A percentile compares a stretch with the other conserved stretches of the same genome.
phyloP scores from a whole-genome alignment of 2,797 vertebrate species.

The Myripristis murdjan region DNA sequence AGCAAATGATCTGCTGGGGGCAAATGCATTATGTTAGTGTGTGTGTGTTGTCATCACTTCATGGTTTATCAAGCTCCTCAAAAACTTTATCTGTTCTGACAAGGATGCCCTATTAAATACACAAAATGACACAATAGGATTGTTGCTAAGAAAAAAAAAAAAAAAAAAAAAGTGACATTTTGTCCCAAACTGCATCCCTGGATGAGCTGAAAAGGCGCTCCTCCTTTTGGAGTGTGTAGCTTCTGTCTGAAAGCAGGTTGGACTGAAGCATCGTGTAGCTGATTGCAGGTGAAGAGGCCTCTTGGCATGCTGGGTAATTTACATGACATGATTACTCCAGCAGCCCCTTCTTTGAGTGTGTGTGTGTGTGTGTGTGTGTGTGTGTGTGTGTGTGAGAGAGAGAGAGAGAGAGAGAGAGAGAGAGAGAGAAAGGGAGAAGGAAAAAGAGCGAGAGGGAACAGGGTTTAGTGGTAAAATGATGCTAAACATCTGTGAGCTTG shows the following conservation, averaged over 20 bases:
- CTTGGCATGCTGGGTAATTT: conserved; percentile 80
- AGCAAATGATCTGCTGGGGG: no score
- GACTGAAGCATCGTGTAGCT: conserved; percentile 65
- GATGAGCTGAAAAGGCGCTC: conserved; percentile 35
- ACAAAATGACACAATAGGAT: no score
- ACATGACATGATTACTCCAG: conserved; percentile 79
- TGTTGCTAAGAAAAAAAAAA: no score
- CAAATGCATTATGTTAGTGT: no score
- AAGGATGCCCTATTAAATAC: no score
- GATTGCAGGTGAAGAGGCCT: conserved; percentile 83
- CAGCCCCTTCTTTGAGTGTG: conserved; percentile 43
- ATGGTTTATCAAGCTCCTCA: no score
- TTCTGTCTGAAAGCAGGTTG: conserved; percentile 63
- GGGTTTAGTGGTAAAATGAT: conserved; percentile 65
- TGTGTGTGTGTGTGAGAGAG: background rate
- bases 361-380: conserved; percentile 1
- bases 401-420: conserved; percentile 6
- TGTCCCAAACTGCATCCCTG: conserved; percentile 24
- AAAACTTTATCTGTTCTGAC: no score
- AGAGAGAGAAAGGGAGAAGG: background rate
- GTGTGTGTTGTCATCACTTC: no score
- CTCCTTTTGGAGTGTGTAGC: conserved; percentile 44
- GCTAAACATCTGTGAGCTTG: conserved; percentile 79
- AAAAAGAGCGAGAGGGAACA: conserved; percentile 42
- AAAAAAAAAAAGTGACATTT: conserved; percentile 20